Evolutionary conservation across 23 tunicate genomes (phyloP).

Genomic region (Styela clava): DNA sequence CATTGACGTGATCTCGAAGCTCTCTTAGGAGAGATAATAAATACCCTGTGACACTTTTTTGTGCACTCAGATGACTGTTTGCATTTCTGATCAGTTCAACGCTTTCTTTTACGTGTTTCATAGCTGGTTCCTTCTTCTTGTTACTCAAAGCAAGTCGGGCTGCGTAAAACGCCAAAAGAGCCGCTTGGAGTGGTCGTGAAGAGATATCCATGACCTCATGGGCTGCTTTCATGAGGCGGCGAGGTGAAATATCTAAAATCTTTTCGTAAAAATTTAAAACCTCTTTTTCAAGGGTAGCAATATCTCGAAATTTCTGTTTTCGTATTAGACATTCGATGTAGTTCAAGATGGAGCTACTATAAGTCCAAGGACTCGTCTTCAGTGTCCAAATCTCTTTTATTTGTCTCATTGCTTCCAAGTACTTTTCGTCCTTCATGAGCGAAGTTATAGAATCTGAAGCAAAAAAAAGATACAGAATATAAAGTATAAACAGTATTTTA

Average conservation of each 20-base stretch:
- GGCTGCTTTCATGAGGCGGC: background rate
- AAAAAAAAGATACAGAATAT: too few relatives aligned
- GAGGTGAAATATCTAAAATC: slow-evolving; percentile 11
- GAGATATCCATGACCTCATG: slow-evolving; percentile 1
- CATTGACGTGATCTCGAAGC: background rate
- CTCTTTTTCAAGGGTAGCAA: background rate
- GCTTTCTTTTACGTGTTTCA: background rate
- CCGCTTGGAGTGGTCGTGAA: background rate
- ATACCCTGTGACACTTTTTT: slow-evolving; percentile 1
- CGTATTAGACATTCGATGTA: slow-evolving; percentile 14
- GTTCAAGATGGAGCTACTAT: background rate
- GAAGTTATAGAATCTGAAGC: slow-evolving; percentile 2
- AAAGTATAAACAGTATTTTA: too few relatives aligned
- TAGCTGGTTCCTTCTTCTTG: slow-evolving; percentile 3
- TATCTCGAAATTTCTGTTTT: background rate
- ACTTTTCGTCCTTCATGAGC: background rate
- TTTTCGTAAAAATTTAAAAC: background rate
- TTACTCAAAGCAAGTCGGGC: background rate
- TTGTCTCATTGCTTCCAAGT: slow-evolving; percentile 7
- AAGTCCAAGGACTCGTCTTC: slow-evolving; percentile 15
- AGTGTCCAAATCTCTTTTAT: slow-evolving; percentile 7
- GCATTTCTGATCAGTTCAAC: background rate
- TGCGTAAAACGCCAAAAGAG: slow-evolving; percentile 2
- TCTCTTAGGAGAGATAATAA: background rate
- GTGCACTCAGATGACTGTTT: background rate